A percentile compares a stretch with the other conserved stretches of the same genome.
phyloP scores from a whole-genome alignment of 2,888 invertebrate genomes.

The Nasonia oneida region DNA sequence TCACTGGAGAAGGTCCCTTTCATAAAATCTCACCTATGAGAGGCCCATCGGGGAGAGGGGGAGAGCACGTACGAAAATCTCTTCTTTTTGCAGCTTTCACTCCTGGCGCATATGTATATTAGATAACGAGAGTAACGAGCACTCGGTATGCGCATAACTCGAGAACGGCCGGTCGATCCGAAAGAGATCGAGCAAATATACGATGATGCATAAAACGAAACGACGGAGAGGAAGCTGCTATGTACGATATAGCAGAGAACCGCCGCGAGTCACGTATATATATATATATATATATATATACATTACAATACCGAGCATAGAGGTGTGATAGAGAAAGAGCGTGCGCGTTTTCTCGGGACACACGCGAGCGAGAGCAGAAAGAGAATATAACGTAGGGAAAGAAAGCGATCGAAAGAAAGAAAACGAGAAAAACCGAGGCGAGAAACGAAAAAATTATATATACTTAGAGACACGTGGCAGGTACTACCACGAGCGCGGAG shows the following conservation, averaged over 20 bases:
- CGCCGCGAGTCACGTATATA: constrained; percentile 35
- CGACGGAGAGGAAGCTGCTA: constrained; percentile 18
- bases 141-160: background rate
- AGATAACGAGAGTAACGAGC: background rate
- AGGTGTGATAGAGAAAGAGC: constrained; percentile 2
- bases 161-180: constrained; percentile 42
- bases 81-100: constrained; percentile 17
- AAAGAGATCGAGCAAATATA: constrained; percentile 8
- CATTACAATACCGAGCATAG: constrained; percentile 18
- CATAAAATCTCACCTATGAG: background rate
- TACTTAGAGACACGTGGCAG: constrained; percentile 4
- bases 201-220: background rate
- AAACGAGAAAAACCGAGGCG: constrained; percentile 28
- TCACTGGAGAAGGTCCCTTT: constrained; percentile 30
- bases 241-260: background rate
- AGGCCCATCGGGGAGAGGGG: constrained; percentile 24
- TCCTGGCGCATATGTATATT: constrained; percentile 9
- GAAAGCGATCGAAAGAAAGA: constrained; percentile 32
- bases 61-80: constrained; percentile 35
- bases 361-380: background rate
- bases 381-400: background rate
- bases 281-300: background rate
- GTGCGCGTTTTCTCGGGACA: background rate
- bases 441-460: constrained; percentile 23
- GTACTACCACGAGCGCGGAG: background rate